Conservation (phyloP, 2,797 vertebrate genomes). For the Halcyon badia region DNA sequence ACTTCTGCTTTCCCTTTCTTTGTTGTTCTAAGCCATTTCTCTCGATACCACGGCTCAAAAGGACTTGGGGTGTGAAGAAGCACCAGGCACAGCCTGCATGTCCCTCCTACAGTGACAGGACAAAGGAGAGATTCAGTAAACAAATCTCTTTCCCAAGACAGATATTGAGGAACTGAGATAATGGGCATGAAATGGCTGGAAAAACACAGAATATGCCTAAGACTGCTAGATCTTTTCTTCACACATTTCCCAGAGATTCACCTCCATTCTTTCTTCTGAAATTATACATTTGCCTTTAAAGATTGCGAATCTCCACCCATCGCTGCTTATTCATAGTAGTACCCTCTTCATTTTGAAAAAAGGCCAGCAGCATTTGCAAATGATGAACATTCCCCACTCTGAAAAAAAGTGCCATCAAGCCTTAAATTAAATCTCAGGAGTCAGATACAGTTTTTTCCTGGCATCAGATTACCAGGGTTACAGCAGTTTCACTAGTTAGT, state of each 20-base stretch:
- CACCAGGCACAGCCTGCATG: neutral
- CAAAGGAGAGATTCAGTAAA: neutral
- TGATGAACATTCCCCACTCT: neutral
- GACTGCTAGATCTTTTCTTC: neutral
- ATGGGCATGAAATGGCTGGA: neutral
- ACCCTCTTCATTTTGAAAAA: neutral
- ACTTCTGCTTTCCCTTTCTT: neutral
- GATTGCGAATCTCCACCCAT: neutral
- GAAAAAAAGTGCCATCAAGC: neutral
- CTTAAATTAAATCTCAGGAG: neutral
- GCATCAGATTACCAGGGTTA: neutral
- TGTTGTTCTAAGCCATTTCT: neutral
- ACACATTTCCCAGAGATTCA: neutral
- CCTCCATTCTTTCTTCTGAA: neutral
- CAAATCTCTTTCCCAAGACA: neutral
- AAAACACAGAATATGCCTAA: neutral
- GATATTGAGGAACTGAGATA: neutral
- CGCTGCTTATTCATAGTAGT: neutral
- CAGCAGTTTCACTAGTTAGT: neutral
- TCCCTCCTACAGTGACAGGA: neutral
- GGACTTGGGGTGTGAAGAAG: neutral
- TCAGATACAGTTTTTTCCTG: neutral
- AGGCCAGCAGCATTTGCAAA: neutral
- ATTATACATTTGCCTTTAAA: neutral
- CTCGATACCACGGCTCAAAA: rapidly evolving